Base-by-base conservation (phyloP, 2,888 invertebrate species). In the Hyposoter dolosus region DNA sequence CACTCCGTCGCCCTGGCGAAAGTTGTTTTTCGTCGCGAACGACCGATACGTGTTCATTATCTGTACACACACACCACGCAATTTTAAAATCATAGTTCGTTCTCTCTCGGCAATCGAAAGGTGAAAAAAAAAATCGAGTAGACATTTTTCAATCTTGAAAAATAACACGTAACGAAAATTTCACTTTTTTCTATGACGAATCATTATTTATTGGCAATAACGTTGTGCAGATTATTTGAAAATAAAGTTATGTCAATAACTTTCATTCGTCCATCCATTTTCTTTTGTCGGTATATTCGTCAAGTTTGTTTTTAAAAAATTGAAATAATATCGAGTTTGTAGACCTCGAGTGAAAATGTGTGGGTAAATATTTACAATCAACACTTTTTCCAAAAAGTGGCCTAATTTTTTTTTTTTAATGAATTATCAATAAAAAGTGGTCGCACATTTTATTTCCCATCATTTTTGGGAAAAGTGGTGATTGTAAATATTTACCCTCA, bases 1-100 rank as follows among this genome's bases (percentile, higher is more conserved):
- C 43, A 47, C 75, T 56, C 35, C n/a, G 63, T 65, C 69, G 45
- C 56, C 47, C 15, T 40, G 77, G 78, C 82, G 82, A 85, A 85
- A 85, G 82, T 82, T 71, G 50, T 68, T 56, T 66, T 66, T 77
- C 43, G 45, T 53, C 50, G 12, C 50, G 47, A 23, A 32, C 15
- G 35, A 45, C 45, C 45, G 47, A 76, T 45, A 53, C 32, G 43
- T 19, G 5, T 65, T 28, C 47, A 28, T 60, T 19, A 66, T 40
- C 75, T 40, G 32, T 32, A 63, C 63, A 65, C 43, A 45, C 35
- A 66, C 45, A 40, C 60, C 53, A 45, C 28, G 53, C 56, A 43
- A 23, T 60, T 69, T 45, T n/a, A 47, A 47, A 69, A 47, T 47
- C 19, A 69, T 47, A 32, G 45, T 47, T 60, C 15, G 28, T 12